These are phyloP conservation scores for Bombus cullumanus DNA, from an alignment of 1,140 invertebrate genomes.

Conservation along the genomic window DNA sequence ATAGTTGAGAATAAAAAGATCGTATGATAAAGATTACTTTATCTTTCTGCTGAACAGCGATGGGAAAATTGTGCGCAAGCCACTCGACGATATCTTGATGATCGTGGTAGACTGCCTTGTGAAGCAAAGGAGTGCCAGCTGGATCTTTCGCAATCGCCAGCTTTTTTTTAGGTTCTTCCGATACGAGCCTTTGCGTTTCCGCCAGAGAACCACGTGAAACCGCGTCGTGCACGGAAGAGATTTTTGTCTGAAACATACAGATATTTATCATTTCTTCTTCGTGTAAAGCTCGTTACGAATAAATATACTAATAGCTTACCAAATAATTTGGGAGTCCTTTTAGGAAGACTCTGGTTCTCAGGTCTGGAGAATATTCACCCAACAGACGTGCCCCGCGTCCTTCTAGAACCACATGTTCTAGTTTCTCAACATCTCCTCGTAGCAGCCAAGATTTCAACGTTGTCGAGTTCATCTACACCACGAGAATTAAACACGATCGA, in stretches of 20 bases:
- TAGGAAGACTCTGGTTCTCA: slow-evolving; percentile 87
- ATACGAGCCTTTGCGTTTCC: slow-evolving; percentile 84
- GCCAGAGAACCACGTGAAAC: slow-evolving; percentile 87
- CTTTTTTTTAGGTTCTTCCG: slow-evolving; percentile 85
- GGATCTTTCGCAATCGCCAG: slow-evolving; percentile 88
- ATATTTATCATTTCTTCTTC: background rate
- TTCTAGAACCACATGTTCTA: slow-evolving; percentile 90
- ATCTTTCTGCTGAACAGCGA: slow-evolving; percentile 89
- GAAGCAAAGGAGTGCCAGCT: slow-evolving; percentile 89
- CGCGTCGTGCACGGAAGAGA: slow-evolving; percentile 88
- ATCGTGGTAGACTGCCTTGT: slow-evolving; percentile 91
- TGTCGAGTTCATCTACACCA: slow-evolving; percentile 81
- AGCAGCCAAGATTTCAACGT: slow-evolving; percentile 88
- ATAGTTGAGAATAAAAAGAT: no score
- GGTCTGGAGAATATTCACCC: slow-evolving; percentile 86
- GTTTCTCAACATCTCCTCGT: slow-evolving; percentile 88
- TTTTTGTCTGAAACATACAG: slow-evolving; percentile 84
- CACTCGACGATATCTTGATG: slow-evolving; percentile 89
- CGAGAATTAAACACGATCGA: slow-evolving; percentile 14
- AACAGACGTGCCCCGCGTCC: slow-evolving; percentile 90
- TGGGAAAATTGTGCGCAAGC: slow-evolving; percentile 89
- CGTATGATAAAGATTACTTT: slow-evolving; percentile 84
- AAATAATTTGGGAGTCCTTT: slow-evolving; percentile 87
- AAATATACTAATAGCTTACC: slow-evolving; percentile 77
- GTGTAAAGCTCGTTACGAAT: background rate